These are phyloP conservation scores for Eumeta japonica DNA, from an alignment of 1,140 invertebrate genomes.

Conservation along the genomic window DNA sequence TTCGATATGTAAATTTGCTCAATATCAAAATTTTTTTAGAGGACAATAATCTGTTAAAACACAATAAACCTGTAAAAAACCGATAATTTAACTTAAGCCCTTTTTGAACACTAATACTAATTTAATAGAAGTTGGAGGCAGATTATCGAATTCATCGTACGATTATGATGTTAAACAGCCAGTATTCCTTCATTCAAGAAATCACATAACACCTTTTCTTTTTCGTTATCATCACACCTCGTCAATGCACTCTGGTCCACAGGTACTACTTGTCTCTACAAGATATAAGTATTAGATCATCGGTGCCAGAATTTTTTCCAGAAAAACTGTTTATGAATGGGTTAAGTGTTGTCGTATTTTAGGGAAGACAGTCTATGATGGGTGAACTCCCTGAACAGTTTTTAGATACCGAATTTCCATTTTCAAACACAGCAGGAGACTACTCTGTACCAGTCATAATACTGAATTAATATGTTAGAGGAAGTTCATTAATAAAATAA, in stretches of 20 bases:
- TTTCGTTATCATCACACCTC: slow-evolving; percentile 17
- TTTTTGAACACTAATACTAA: too few species aligned
- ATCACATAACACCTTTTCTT: slow-evolving; percentile 15
- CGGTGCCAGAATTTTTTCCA: slow-evolving; percentile 11
- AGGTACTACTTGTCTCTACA: slow-evolving; percentile 15
- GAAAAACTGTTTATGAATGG: slow-evolving; percentile 4
- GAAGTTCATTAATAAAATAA: slow-evolving; percentile 9
- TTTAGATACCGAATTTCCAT: slow-evolving; percentile 4
- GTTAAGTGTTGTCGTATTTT: slow-evolving; percentile 8
- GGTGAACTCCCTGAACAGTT: slow-evolving; percentile 5
- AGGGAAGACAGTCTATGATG: slow-evolving; percentile 9
- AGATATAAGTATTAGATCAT: slow-evolving; percentile 20
- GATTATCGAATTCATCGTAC: too few species aligned
- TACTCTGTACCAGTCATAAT: slow-evolving; percentile 5
- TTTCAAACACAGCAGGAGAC: slow-evolving; percentile 3
- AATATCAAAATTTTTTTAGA: too few species aligned
- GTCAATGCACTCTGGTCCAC: slow-evolving; percentile 19
- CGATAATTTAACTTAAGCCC: too few species aligned
- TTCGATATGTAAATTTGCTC: too few species aligned
- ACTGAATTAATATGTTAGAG: too few species aligned
- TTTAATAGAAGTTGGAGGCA: too few species aligned
- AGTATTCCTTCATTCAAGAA: too few species aligned
- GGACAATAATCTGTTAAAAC: too few species aligned
- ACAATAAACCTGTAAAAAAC: too few species aligned
- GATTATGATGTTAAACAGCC: too few species aligned